Base-by-base conservation (phyloP, 2,797 vertebrate genomes). In the Apodemus agrarius region DNA sequence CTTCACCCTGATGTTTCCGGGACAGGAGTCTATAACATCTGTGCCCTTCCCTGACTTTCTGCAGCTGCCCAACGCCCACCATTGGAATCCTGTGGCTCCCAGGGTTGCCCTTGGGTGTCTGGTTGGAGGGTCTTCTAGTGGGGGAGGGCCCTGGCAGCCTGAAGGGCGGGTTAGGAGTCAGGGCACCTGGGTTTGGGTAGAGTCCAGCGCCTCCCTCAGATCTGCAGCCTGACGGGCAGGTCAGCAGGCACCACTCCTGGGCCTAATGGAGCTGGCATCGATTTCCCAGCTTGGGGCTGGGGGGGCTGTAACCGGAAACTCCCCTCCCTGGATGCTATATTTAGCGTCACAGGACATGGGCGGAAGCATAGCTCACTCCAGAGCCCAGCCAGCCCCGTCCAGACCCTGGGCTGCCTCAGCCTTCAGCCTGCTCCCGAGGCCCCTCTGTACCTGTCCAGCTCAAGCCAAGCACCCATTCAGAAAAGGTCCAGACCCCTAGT, bases 261-360 rank as follows among this genome's bases (percentile, higher is more conserved):
- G 80, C 89, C 93, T 97, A 92, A 97, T 91, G 97, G 97, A 97
- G 79, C 90, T 97, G 97, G 97, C 97, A 98, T 97, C 54, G 79
- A 97, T 97, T 97, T 97, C 97, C 97, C 75, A 10, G 96, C 96
- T 92, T 86, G 63, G 34, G 17, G 11, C n/a, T n/a, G 90, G 89
- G 95, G 94, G 97, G 82, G 63, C 80, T 97, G 97, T 98, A 97
- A 98, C 97, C 97, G 97, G 97, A 98, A 98, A 98, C 97, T 93
- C 96, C 97, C 97, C 97, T 96, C 96, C 96, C 89, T 76, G 89
- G 85, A 79, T 0, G 43, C 97, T 98, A 98, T 98, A 98, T 98
- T 98, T 98, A 97, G 97, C 97, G 34, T 43, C 9, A 0, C 75
- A 75, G 90, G 67, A 75, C 81, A 19, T 11, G 4, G 69, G 91